Evolutionary conservation across 2,888 invertebrate species (phyloP), one percentile per base, ranked within the genome.

Genomic region (Ceratothoa steindachneri): DNA sequence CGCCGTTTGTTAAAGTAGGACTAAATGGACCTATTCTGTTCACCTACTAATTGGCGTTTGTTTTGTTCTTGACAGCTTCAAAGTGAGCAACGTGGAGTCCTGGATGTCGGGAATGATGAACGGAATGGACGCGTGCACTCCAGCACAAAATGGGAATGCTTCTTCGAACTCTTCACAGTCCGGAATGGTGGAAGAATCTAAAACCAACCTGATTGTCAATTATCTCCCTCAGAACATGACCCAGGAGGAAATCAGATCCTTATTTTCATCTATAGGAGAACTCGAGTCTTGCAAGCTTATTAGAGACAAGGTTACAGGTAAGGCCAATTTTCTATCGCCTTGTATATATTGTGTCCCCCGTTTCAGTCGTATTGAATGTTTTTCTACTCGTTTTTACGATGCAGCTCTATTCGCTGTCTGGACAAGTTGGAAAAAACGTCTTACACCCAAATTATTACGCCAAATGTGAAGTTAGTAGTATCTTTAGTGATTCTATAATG

Each of bases 181-280:
- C 69, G 86, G 86, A 64, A 91, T 91, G 84, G 90, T 91, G 83
- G 93, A 93, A 87, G 95, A 96, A 88, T 94, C 93, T 83, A 93
- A 95, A 88, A 99, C 98, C 82, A 99, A 99, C 88, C 90, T 99
- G 82, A 99, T 99, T 86, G 98, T 99, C 84, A 99, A 99, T 88
- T 99, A 99, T 87, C 89, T 99, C 86, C 99, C 99, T 80, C 99
- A 99, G 88, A 97, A 94, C 82, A 99, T 99, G 99, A 96, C 96
- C 73, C 98, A 99, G 87, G 98, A 98, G 86, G 98, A 98, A 86
- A 98, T 99, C 81, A 89, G 97, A 80, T 95, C 96, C 74, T 89
- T 99, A 72, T 99, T 99, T 87, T 94, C 96, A 73, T 95, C 95
- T 85, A 97, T 99, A 84, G 99, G 99, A 74, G 98, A 98, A 85